Evolutionary conservation across 2,888 invertebrate genomes (phyloP).

Genomic region (Rhyacophila evoluta): DNA sequence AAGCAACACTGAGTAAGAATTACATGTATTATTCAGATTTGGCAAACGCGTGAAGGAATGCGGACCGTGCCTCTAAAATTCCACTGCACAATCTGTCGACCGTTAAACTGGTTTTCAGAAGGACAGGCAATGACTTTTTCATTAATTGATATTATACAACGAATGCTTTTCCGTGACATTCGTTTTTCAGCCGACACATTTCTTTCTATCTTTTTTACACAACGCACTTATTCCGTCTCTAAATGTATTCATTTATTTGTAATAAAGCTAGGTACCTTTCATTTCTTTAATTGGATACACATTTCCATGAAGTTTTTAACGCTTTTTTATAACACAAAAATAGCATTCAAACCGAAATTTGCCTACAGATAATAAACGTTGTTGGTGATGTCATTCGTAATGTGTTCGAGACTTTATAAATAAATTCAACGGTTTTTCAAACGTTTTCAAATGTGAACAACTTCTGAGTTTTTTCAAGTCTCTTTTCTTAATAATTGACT

Average conservation of each 20-base stretch:
- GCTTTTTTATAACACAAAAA: not conserved
- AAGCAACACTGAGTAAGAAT: not conserved
- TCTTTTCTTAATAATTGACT: too few species aligned
- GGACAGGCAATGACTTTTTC: not conserved
- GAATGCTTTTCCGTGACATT: not conserved
- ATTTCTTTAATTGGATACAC: not conserved
- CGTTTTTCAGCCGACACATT: not conserved
- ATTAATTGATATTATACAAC: not conserved
- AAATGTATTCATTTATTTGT: not conserved
- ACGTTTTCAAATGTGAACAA: too few species aligned
- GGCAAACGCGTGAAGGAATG: constrained; percentile 12
- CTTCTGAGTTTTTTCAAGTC: too few species aligned
- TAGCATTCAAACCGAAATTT: not conserved
- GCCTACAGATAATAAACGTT: not conserved
- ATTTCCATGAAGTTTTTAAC: not conserved
- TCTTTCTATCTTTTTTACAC: not conserved
- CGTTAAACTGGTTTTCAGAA: constrained; percentile 24
- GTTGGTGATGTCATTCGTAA: constrained; percentile 8
- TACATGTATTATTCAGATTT: not conserved
- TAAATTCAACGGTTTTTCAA: too few species aligned
- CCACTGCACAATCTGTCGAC: constrained; percentile 13
- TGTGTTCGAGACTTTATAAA: too few species aligned
- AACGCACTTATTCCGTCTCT: not conserved
- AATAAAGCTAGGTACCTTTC: not conserved
- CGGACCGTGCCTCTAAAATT: constrained; percentile 11